These are phyloP conservation scores for Rhyacophila evoluta DNA, from an alignment of 2,888 invertebrate species.

Conservation along the genomic window DNA sequence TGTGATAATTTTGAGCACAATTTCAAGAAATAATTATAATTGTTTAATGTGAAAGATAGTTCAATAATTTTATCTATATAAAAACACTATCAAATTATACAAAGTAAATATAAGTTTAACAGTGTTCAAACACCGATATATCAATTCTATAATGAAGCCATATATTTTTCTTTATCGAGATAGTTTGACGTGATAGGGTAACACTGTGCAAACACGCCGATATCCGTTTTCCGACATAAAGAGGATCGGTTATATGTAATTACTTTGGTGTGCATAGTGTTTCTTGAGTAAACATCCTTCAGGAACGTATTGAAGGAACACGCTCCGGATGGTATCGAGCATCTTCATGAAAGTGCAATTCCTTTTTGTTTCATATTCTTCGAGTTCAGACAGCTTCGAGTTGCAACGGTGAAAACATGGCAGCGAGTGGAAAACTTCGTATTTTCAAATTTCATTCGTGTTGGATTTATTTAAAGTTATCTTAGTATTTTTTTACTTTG, in stretches of 20 bases:
- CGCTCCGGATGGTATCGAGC: conserved; percentile 36
- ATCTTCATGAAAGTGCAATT: conserved; percentile 20
- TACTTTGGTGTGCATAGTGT: conserved; percentile 15
- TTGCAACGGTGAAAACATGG: not conserved
- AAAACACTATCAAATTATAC: too few species aligned
- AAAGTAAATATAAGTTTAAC: too few species aligned
- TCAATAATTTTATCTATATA: too few species aligned
- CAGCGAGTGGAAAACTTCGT: conserved; percentile 1
- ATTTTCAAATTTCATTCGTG: conserved; percentile 16
- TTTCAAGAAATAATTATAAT: too few species aligned
- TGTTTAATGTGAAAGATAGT: too few species aligned
- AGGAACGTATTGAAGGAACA: conserved; percentile 31
- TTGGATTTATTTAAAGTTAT: conserved; percentile 11
- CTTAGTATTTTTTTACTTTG: too few species aligned
- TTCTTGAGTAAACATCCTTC: conserved; percentile 31
- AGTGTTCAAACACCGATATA: too few species aligned
- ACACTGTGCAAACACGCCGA: not conserved
- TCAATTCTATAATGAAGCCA: not conserved
- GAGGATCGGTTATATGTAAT: conserved; percentile 6
- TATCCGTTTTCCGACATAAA: conserved; percentile 5
- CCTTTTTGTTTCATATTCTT: conserved; percentile 23
- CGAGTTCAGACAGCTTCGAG: conserved; percentile 15
- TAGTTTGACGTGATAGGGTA: not conserved
- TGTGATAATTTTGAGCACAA: too few species aligned
- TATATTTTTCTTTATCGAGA: not conserved